These are phyloP conservation scores for Phaenicophaeus curvirostris DNA, from an alignment of 2,797 vertebrate species.

Conservation along the genomic window DNA sequence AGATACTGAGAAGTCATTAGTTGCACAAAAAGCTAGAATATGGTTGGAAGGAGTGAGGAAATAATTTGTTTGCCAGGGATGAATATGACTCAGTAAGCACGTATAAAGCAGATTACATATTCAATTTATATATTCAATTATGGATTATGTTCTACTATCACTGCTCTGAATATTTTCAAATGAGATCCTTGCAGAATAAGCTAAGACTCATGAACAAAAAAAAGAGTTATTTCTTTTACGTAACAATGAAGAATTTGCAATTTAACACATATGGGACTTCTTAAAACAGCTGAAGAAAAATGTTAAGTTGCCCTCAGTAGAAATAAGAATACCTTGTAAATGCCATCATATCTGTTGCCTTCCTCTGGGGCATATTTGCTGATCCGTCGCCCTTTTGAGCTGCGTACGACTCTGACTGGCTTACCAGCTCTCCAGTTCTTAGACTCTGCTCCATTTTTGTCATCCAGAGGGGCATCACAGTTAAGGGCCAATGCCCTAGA, in stretches of 20 bases:
- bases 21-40: not conserved
- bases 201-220: not conserved
- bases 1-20: not conserved
- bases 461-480: slow-evolving; percentile 95
- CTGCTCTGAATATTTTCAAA: not conserved
- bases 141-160: not conserved
- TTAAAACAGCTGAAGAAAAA: not conserved
- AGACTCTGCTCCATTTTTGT: slow-evolving; percentile 97
- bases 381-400: slow-evolving; percentile 96
- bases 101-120: not conserved
- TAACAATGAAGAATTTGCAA: not conserved
- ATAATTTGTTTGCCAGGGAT: not conserved
- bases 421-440: slow-evolving; percentile 98
- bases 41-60: not conserved
- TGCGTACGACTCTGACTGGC: slow-evolving; percentile 95
- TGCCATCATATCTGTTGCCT: slow-evolving; percentile 98
- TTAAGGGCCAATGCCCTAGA: slow-evolving; percentile 95
- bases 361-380: slow-evolving; percentile 99
- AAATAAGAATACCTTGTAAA: slow-evolving; percentile 91
- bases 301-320: not conserved
- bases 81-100: not conserved
- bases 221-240: not conserved
- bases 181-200: not conserved
- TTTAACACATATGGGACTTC: not conserved
- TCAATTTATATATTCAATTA: not conserved